Evolutionary conservation across 2,888 invertebrate species (phyloP).

Genomic region (Phengaris alcon): DNA sequence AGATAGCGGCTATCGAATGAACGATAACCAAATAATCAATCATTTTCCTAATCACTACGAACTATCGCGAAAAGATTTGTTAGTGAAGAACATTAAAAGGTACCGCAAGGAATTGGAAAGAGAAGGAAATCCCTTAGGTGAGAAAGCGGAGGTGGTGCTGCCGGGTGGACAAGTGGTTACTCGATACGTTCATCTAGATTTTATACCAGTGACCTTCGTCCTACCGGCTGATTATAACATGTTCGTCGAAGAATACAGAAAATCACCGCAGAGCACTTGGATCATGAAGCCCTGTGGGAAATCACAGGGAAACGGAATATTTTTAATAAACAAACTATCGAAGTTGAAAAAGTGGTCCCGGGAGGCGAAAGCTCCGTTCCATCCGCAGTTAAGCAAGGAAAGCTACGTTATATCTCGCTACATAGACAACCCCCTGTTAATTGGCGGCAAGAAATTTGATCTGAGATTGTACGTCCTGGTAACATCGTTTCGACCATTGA

Average conservation of each 20-base stretch:
- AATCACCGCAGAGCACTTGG: constrained; percentile 97
- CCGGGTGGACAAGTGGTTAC: constrained; percentile 82
- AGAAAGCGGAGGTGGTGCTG: constrained; percentile 79
- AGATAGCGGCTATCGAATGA: constrained; percentile 94
- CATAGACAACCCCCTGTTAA: constrained; percentile 95
- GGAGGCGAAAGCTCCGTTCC: constrained; percentile 82
- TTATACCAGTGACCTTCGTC: constrained; percentile 96
- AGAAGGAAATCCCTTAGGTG: constrained; percentile 91
- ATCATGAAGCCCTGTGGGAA: constrained; percentile 98
- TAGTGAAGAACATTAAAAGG: constrained; percentile 97
- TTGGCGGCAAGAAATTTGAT: constrained; percentile 98
- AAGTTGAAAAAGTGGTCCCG: constrained; percentile 95
- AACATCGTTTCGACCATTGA: constrained; percentile 94
- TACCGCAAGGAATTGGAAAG: constrained; percentile 95
- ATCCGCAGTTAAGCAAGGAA: constrained; percentile 90
- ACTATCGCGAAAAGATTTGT: constrained; percentile 95
- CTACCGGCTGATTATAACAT: constrained; percentile 97
- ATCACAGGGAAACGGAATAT: constrained; percentile 95
- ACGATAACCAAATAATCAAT: constrained; percentile 95
- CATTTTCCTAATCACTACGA: constrained; percentile 98
- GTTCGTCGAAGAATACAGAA: constrained; percentile 97
- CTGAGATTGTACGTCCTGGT: constrained; percentile 94
- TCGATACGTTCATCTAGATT: constrained; percentile 90
- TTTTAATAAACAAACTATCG: constrained; percentile 95
- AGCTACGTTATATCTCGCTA: constrained; percentile 98